Percentiles rank a stretch among this genome's conserved stretches.
phyloP scores from a whole-genome alignment of 35 echinoderm and acorn worm genomes.

The Lytechinus variegatus region DNA sequence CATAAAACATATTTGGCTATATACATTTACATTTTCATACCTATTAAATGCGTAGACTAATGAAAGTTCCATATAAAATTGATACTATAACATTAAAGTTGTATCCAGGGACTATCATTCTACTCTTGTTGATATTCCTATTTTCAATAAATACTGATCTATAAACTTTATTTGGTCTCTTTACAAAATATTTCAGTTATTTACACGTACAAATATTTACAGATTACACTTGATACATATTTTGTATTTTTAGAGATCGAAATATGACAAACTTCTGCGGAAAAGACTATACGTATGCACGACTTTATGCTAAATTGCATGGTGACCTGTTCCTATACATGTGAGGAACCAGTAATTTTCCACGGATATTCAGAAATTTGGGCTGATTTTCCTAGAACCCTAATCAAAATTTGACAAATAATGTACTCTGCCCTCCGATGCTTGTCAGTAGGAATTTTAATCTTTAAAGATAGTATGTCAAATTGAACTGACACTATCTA shows the following conservation, averaged over 20 bases:
- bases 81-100: neutral
- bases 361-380: no score
- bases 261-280: neutral
- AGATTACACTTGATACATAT: neutral
- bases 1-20: neutral
- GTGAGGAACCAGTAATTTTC: no score
- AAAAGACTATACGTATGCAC: neutral
- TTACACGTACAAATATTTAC: neutral
- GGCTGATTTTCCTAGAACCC: no score
- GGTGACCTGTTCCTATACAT: no score
- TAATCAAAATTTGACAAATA: no score
- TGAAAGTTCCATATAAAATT: neutral
- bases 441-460: no score
- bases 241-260: neutral
- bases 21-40: neutral
- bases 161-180: slow-evolving; percentile 13
- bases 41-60: neutral
- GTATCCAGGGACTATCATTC: neutral
- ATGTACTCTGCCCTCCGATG: no score
- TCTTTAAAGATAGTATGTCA: no score
- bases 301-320: no score
- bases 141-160: neutral
- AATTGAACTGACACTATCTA: no score
- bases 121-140: neutral
- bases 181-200: slow-evolving; percentile 21